Evolutionary conservation across 2,888 invertebrate genomes (phyloP).

Genomic region (Therioaphis trifolii): DNA sequence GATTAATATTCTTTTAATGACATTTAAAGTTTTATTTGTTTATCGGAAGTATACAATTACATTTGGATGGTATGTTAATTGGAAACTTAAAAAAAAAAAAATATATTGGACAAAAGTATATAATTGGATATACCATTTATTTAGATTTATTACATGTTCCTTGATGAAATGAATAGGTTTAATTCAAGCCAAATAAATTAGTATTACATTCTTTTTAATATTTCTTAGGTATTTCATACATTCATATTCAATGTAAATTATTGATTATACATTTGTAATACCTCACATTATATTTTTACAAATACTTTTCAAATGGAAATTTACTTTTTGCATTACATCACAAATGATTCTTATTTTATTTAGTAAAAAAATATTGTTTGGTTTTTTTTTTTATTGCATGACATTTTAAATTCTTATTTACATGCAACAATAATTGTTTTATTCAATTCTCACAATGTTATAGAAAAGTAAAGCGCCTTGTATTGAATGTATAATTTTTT

Average conservation of each 20-base stretch:
- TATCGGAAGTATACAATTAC: too few relatives aligned
- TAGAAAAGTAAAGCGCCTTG: not conserved
- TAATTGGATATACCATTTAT: not conserved
- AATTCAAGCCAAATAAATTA: not conserved
- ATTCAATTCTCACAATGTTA: not conserved
- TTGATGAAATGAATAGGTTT: not conserved
- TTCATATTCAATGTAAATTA: not conserved
- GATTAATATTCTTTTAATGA: not conserved
- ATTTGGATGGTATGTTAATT: not conserved
- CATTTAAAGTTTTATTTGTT: not conserved
- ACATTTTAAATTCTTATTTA: not conserved
- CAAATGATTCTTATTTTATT: not conserved
- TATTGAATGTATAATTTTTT: not conserved
- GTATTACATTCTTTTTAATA: not conserved
- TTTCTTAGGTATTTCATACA: not conserved
- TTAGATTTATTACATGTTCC: constrained; percentile 1
- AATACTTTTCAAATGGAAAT: not conserved
- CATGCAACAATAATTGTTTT: not conserved
- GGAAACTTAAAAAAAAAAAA: not conserved
- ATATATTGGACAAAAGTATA: not conserved
- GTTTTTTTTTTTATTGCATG: not conserved
- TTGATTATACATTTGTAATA: not conserved
- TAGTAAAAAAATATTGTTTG: not conserved
- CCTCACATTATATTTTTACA: not conserved
- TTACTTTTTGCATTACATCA: not conserved